Conservation (phyloP, 2,113 vertebrate species). For the Tympanuchus pallidicinctus region DNA sequence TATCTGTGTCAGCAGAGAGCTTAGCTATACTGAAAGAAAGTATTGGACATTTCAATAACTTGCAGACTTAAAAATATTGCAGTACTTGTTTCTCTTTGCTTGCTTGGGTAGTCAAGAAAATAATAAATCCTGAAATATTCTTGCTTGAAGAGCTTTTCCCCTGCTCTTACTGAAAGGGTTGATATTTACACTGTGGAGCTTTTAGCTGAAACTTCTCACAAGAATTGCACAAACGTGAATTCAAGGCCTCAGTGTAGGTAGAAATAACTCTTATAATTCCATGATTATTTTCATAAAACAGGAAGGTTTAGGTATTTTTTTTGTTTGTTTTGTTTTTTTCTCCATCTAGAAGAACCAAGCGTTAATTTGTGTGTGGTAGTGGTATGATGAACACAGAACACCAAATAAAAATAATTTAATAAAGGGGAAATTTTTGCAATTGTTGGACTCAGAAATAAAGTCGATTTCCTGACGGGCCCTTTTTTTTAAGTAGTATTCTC, state of each 20-base stretch:
- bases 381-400: not conserved
- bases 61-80: not conserved
- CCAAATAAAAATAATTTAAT: not conserved
- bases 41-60: not conserved
- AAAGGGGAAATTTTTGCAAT: not conserved
- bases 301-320: not conserved
- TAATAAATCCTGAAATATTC: not conserved
- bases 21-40: not conserved
- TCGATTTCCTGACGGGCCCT: not conserved
- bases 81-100: not conserved
- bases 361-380: not conserved
- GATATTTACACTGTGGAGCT: not conserved
- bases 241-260: not conserved
- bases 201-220: not conserved
- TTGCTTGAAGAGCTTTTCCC: not conserved
- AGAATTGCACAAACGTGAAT: not conserved
- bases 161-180: not conserved
- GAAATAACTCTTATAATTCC: not conserved
- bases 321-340: not conserved
- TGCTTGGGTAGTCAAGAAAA: not conserved
- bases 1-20: not conserved
- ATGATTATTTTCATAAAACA: not conserved
- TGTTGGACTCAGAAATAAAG: not conserved
- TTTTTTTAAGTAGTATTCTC: not conserved
- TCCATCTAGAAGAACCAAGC: not conserved